phyloP scores from a whole-genome alignment of 2,797 vertebrate species.

The Silurus aristotelis region DNA sequence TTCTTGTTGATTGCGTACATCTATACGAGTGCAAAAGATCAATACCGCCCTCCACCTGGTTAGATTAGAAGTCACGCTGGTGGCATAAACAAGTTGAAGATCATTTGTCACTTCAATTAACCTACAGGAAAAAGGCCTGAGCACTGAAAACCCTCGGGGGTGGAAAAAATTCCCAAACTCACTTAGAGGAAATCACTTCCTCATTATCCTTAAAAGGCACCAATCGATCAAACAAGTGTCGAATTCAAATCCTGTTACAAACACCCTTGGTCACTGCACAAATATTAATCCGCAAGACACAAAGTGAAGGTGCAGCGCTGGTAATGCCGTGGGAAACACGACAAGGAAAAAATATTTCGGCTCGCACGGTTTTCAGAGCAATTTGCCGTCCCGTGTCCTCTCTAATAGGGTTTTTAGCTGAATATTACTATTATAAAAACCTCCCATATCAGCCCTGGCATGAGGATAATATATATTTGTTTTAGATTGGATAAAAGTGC shows the following conservation, averaged over 20 bases:
- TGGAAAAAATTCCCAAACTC: neutral
- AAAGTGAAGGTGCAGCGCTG: neutral
- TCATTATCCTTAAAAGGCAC: conserved; percentile 33
- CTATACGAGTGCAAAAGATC: conserved; percentile 34
- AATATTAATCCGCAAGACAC: conserved; percentile 8
- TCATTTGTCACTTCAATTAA: conserved; percentile 35
- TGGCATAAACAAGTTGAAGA: conserved; percentile 32
- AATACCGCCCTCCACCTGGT: conserved; percentile 33
- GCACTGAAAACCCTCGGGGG: conserved; percentile 13
- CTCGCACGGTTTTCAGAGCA: too few species aligned
- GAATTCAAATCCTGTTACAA: conserved; percentile 27
- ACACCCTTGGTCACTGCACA: neutral
- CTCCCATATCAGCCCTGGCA: neutral
- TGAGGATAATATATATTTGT: neutral
- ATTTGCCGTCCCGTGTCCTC: neutral
- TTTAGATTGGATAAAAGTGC: neutral
- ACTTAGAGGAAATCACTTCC: conserved; percentile 33
- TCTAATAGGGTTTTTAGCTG: neutral
- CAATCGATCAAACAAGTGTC: conserved; percentile 21
- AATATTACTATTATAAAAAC: neutral
- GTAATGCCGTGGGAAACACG: neutral
- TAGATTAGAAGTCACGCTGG: conserved; percentile 30
- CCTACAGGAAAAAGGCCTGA: neutral
- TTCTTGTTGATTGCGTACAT: conserved; percentile 35
- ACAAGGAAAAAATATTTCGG: too few species aligned